A percentile compares a stretch with the other conserved stretches of the same genome.
Evolutionary conservation across 1,140 invertebrate species (phyloP).

Genomic region (Adoxophyes honmai): DNA sequence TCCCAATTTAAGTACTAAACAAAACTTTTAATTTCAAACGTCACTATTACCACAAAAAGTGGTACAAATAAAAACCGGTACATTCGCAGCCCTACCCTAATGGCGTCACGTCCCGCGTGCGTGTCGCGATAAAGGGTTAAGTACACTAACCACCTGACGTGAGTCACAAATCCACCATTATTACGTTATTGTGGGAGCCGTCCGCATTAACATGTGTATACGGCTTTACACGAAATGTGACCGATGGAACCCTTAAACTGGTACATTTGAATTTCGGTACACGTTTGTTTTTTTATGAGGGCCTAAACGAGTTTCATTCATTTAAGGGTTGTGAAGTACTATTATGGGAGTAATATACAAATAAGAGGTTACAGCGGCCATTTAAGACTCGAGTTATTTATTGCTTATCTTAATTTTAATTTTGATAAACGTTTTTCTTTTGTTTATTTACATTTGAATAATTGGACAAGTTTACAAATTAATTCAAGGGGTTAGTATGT

Average conservation of each 20-base stretch:
- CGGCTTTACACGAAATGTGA: slow-evolving; percentile 74
- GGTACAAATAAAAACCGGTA: background rate
- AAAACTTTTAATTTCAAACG: background rate
- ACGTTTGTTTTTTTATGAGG: no score
- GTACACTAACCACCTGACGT: slow-evolving; percentile 74
- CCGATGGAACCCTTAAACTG: slow-evolving; percentile 46
- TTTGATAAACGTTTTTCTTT: no score
- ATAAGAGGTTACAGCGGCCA: no score
- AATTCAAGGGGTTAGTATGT: no score
- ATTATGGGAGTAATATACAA: no score
- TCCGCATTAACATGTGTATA: slow-evolving; percentile 63
- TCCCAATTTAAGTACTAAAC: background rate
- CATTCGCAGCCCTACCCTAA: slow-evolving; percentile 48
- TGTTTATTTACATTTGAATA: no score
- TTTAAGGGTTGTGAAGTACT: no score
- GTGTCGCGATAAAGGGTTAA: slow-evolving; percentile 75
- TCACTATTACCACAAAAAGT: background rate
- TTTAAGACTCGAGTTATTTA: no score
- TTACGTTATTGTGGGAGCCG: slow-evolving; percentile 74
- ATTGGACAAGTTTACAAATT: no score
- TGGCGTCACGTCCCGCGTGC: slow-evolving; percentile 70
- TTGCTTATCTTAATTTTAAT: no score
- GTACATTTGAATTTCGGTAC: background rate
- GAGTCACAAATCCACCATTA: slow-evolving; percentile 75
- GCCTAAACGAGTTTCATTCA: slow-evolving; percentile 12